These are phyloP conservation scores for Microchrysa polita DNA, from an alignment of 2,888 invertebrate genomes.

Conservation along the genomic window DNA sequence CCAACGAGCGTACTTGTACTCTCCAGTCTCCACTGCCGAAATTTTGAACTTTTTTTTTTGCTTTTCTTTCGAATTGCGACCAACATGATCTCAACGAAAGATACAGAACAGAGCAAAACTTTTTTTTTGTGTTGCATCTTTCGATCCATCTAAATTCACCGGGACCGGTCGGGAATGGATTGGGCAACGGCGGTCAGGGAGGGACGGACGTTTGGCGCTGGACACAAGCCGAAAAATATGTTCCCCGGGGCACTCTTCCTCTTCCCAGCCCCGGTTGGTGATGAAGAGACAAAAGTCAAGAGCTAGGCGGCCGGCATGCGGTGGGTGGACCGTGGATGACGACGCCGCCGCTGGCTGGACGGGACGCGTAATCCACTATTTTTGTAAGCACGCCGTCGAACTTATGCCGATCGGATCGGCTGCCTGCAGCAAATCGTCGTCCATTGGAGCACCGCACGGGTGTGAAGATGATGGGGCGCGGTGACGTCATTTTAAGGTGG, in stretches of 20 bases:
- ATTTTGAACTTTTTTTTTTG: too few species aligned
- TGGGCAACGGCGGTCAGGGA: background rate
- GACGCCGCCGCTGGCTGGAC: too few species aligned
- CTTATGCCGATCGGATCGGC: conserved; percentile 1
- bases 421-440: conserved; percentile 7
- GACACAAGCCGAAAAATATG: background rate
- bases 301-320: background rate
- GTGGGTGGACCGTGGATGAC: conserved; percentile 20
- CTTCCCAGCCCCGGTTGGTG: background rate
- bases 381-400: conserved; percentile 36
- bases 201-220: background rate
- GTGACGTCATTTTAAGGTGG: conserved; percentile 29
- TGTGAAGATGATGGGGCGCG: conserved; percentile 20
- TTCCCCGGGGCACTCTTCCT: background rate
- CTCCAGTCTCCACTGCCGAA: too few species aligned
- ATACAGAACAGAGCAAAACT: background rate
- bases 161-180: conserved; percentile 4
- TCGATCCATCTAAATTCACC: background rate
- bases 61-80: too few species aligned
- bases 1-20: background rate
- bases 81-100: background rate
- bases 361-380: conserved; percentile 38
- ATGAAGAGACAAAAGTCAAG: background rate
- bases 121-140: background rate
- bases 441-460: background rate